Conservation (phyloP, 2,888 invertebrate species). For the Philopedon plagiatum region DNA sequence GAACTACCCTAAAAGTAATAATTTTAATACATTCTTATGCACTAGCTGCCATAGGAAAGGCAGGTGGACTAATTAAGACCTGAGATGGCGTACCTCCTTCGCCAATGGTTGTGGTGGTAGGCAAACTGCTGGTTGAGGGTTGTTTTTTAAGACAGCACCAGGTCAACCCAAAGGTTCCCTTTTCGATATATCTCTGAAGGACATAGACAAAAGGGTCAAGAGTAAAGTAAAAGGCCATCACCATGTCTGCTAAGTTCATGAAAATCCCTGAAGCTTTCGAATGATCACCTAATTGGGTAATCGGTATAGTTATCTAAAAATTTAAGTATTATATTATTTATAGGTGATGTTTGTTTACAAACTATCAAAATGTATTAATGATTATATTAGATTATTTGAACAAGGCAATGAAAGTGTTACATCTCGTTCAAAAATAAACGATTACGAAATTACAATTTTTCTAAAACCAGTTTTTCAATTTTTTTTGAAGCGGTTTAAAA, state of each 20-base stretch:
- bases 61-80: conserved; percentile 56
- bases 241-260: conserved; percentile 77
- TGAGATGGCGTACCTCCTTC: conserved; percentile 56
- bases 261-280: conserved; percentile 67
- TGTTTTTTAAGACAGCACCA: conserved; percentile 55
- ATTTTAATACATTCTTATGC: conserved; percentile 27
- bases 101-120: conserved; percentile 52
- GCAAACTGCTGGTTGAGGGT: conserved; percentile 54
- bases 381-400: background rate
- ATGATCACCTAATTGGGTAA: conserved; percentile 70
- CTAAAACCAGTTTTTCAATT: no score
- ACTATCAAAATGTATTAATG: conserved; percentile 15
- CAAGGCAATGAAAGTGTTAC: background rate
- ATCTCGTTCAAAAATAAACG: background rate
- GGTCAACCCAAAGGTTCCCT: conserved; percentile 55
- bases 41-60: conserved; percentile 50
- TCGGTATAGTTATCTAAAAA: conserved; percentile 76
- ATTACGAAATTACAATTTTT: no score
- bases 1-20: conserved; percentile 2
- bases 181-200: conserved; percentile 74
- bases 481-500: no score
- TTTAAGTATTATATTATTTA: no score
- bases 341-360: conserved; percentile 16
- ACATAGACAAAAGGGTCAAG: conserved; percentile 89
- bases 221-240: conserved; percentile 86